These are phyloP conservation scores for Ormyrus thymus DNA, from an alignment of 2,888 invertebrate species.

Conservation along the genomic window DNA sequence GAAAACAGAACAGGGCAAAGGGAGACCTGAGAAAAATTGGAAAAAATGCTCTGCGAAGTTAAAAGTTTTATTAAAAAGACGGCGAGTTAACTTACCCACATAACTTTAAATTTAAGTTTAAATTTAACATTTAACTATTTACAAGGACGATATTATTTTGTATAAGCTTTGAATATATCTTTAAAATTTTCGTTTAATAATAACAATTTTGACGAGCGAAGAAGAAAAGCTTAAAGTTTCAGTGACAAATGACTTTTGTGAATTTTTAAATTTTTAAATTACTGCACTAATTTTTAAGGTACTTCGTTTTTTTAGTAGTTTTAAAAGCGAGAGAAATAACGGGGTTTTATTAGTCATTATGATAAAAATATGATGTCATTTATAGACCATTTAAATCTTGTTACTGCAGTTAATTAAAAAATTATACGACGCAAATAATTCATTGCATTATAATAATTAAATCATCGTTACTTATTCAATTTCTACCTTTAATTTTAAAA, in stretches of 20 bases:
- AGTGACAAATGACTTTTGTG: not conserved
- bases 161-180: too few relatives aligned
- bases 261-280: not conserved
- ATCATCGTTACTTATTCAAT: not conserved
- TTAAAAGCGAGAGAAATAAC: not conserved
- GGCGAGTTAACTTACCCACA: too few relatives aligned
- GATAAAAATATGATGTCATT: not conserved
- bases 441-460: not conserved
- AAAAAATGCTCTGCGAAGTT: not conserved
- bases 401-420: not conserved
- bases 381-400: not conserved
- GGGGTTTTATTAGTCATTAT: not conserved
- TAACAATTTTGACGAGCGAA: too few relatives aligned
- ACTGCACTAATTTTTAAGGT: not conserved
- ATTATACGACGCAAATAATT: not conserved
- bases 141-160: too few relatives aligned
- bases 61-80: not conserved
- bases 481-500: too few relatives aligned
- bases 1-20: conserved; percentile 29
- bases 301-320: not conserved
- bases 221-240: too few relatives aligned
- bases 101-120: too few relatives aligned
- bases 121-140: too few relatives aligned
- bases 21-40: not conserved
- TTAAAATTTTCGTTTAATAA: too few relatives aligned